A percentile compares a stretch with the other conserved stretches of the same genome.
These are phyloP conservation scores for Nothura maculosa DNA, from an alignment of 2,797 vertebrate species.

Conservation along the genomic window DNA sequence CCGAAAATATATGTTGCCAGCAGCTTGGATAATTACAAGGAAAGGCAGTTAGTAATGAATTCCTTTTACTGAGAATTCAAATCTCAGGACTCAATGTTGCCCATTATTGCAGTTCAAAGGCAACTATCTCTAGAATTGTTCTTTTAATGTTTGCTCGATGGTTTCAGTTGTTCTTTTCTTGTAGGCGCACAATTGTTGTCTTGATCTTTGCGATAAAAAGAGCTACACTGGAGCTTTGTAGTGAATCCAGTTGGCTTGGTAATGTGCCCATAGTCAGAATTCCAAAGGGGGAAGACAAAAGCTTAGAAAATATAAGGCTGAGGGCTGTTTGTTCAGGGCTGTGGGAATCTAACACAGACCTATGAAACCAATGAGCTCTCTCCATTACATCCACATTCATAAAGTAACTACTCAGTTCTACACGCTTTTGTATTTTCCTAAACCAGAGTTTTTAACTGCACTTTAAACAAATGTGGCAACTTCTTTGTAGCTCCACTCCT, in stretches of 20 bases:
- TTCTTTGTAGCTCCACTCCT: constrained; percentile 65
- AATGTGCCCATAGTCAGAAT: constrained; percentile 82
- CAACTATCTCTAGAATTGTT: constrained; percentile 85
- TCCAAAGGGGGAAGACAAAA: constrained; percentile 82
- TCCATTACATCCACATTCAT: constrained; percentile 77
- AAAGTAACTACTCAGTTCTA: constrained; percentile 57
- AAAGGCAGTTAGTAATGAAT: constrained; percentile 79
- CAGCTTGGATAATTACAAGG: constrained; percentile 73
- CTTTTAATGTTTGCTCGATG: constrained; percentile 83
- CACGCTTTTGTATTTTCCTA: constrained; percentile 73
- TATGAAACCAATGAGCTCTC: constrained; percentile 71
- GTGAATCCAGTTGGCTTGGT: constrained; percentile 83
- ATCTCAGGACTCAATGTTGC: constrained; percentile 79
- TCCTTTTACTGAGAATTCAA: constrained; percentile 80
- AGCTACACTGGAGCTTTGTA: constrained; percentile 81
- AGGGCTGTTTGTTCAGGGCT: constrained; percentile 82
- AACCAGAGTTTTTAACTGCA: constrained; percentile 66
- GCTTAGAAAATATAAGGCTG: constrained; percentile 80
- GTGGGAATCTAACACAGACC: constrained; percentile 81
- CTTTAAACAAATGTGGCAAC: constrained; percentile 67
- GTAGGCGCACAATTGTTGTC: constrained; percentile 85
- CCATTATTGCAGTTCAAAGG: constrained; percentile 84
- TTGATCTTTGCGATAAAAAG: constrained; percentile 86
- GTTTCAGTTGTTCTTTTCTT: constrained; percentile 86
- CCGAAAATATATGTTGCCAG: constrained; percentile 71